phyloP scores from a whole-genome alignment of 2,113 vertebrate genomes.

The Phalacrocorax aristotelis region DNA sequence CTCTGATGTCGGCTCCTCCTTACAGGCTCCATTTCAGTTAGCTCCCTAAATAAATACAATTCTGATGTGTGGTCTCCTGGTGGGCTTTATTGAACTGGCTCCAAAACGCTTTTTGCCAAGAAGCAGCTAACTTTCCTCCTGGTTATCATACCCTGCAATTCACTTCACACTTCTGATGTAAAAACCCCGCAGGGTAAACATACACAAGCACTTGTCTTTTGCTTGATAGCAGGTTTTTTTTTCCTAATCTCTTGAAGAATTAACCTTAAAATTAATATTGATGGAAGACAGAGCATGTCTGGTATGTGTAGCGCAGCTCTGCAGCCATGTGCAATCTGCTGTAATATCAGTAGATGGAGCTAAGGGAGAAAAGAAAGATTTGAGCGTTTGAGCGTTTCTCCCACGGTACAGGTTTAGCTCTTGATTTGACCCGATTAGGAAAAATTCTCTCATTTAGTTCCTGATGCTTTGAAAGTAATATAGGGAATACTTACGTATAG shows the following conservation, averaged over 20 bases:
- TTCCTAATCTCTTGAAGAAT: background rate
- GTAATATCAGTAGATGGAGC: slow-evolving; percentile 49
- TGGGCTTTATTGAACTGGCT: slow-evolving; percentile 15
- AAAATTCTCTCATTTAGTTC: background rate
- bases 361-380: slow-evolving; percentile 42
- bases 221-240: background rate
- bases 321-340: background rate
- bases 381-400: background rate
- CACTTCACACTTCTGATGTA: slow-evolving; percentile 38
- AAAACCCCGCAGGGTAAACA: slow-evolving; percentile 8
- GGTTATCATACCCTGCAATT: background rate
- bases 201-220: background rate
- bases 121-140: slow-evolving; percentile 5
- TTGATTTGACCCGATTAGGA: background rate
- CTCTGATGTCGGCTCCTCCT: background rate
- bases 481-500: background rate
- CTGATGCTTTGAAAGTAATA: background rate
- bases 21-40: slow-evolving; percentile 20
- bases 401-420: slow-evolving; percentile 1
- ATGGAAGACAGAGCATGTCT: background rate
- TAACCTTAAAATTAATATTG: background rate
- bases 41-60: slow-evolving; percentile 27
- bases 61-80: slow-evolving; percentile 52
- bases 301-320: background rate
- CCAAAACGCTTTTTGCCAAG: slow-evolving; percentile 32